Conservation (phyloP, 2,797 vertebrate species). For the Cynopterus sphinx region DNA sequence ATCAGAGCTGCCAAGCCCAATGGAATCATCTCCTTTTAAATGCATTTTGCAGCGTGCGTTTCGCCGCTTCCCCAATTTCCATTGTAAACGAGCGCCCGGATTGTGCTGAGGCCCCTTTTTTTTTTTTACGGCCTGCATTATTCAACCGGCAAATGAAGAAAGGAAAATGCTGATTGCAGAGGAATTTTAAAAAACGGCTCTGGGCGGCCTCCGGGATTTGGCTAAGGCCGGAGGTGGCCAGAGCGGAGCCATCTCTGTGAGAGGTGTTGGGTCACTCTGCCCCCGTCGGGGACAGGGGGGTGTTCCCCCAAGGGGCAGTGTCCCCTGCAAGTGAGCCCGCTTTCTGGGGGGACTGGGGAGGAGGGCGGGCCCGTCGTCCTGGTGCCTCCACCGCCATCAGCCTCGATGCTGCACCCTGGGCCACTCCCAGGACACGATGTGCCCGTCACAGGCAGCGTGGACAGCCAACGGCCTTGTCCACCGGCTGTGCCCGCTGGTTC, state of each 20-base stretch:
- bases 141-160: constrained; percentile 76
- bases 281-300: neutral
- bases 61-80: constrained; percentile 77
- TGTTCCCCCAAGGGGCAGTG: neutral
- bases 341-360: neutral
- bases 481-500: neutral
- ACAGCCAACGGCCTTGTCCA: neutral
- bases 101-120: constrained; percentile 78
- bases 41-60: constrained; percentile 73
- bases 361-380: accelerated
- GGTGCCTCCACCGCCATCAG: accelerated
- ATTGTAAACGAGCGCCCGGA: constrained; percentile 80
- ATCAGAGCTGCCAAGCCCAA: constrained; percentile 82
- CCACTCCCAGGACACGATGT: neutral
- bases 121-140: constrained; percentile 77
- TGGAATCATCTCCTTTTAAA: constrained; percentile 81
- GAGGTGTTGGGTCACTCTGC: neutral
- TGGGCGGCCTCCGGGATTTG: constrained; percentile 22
- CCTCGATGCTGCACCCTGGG: accelerated
- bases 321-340: accelerated
- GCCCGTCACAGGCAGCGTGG: accelerated
- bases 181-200: constrained; percentile 75
- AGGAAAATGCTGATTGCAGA: constrained; percentile 78
- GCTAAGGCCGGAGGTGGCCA: neutral
- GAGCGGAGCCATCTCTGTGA: neutral